A percentile compares a stretch with the other conserved stretches of the same genome.
phyloP scores from a whole-genome alignment of 2,797 vertebrate species.

The Melanotaenia parkinsoni region DNA sequence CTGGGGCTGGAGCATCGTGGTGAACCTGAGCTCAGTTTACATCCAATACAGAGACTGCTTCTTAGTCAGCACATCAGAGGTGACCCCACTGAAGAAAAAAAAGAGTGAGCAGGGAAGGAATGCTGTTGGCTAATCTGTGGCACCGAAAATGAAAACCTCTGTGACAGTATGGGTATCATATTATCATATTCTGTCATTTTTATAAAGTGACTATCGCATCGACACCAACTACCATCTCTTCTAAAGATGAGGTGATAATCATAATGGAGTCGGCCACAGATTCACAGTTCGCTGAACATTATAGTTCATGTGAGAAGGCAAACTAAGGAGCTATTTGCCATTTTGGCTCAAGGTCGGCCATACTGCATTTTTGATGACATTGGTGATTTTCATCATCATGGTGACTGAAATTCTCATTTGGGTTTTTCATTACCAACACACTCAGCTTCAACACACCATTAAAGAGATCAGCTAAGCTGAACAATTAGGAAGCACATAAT shows the following conservation, averaged over 20 bases:
- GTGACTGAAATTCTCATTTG: slow-evolving; percentile 35
- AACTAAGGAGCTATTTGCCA: slow-evolving; percentile 22
- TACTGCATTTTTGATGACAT: slow-evolving; percentile 27
- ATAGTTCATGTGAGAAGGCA: slow-evolving; percentile 29
- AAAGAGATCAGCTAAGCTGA: slow-evolving; percentile 51
- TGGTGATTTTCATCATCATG: slow-evolving; percentile 30
- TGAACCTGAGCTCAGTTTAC: slow-evolving; percentile 45
- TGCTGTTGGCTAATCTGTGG: slow-evolving; percentile 16
- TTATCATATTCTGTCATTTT: slow-evolving; percentile 49
- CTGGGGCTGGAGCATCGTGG: slow-evolving; percentile 39
- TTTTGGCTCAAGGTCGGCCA: slow-evolving; percentile 60
- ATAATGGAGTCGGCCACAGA: slow-evolving; percentile 50
- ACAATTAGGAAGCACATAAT: slow-evolving; percentile 60
- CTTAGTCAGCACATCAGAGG: slow-evolving; percentile 55
- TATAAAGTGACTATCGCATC: slow-evolving; percentile 51
- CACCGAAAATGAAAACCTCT: background rate
- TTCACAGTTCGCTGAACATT: slow-evolving; percentile 50
- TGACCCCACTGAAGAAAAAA: slow-evolving; percentile 37
- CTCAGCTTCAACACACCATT: slow-evolving; percentile 25
- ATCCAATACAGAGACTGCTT: slow-evolving; percentile 47
- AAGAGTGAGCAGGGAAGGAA: background rate
- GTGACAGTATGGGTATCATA: slow-evolving; percentile 13
- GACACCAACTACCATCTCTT: slow-evolving; percentile 28
- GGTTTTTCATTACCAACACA: slow-evolving; percentile 41
- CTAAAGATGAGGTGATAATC: slow-evolving; percentile 55